Percentiles rank a stretch among this genome's conserved stretches.
Evolutionary conservation across 53 echinoderm and acorn worm species (phyloP).

Genomic region (Stichopus horrens): DNA sequence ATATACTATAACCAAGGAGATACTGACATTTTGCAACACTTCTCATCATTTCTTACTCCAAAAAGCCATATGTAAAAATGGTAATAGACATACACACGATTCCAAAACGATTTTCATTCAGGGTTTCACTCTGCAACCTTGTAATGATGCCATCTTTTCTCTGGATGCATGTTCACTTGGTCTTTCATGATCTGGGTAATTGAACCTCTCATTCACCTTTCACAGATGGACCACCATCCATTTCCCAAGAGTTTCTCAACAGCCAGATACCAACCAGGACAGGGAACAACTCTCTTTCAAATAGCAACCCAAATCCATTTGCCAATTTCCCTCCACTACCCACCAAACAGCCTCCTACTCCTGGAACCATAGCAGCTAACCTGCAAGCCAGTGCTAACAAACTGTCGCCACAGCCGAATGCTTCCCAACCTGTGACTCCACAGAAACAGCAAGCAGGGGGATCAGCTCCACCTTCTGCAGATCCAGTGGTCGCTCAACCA

Average conservation of each 20-base stretch:
- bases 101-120: too few species aligned
- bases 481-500: not conserved
- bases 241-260: conserved; percentile 44
- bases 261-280: conserved; percentile 12
- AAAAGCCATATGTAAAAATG: too few species aligned
- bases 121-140: too few species aligned
- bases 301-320: conserved; percentile 83
- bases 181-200: too few species aligned
- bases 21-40: too few species aligned
- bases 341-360: conserved; percentile 55
- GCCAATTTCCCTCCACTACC: conserved; percentile 86
- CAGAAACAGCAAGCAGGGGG: conserved; percentile 49
- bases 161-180: too few species aligned
- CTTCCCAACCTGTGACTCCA: conserved; percentile 41
- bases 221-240: conserved; percentile 58
- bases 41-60: too few species aligned
- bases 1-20: too few species aligned
- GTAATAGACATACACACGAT: too few species aligned
- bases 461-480: conserved; percentile 23
- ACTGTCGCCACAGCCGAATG: conserved; percentile 48
- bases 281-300: conserved; percentile 20
- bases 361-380: conserved; percentile 53
- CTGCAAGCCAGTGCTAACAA: conserved; percentile 51
- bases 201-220: not conserved
- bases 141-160: too few species aligned